A percentile compares a stretch with the other conserved stretches of the same genome.
These are phyloP conservation scores for Sialia sialis DNA, from an alignment of 2,113 vertebrate genomes.

Conservation along the genomic window DNA sequence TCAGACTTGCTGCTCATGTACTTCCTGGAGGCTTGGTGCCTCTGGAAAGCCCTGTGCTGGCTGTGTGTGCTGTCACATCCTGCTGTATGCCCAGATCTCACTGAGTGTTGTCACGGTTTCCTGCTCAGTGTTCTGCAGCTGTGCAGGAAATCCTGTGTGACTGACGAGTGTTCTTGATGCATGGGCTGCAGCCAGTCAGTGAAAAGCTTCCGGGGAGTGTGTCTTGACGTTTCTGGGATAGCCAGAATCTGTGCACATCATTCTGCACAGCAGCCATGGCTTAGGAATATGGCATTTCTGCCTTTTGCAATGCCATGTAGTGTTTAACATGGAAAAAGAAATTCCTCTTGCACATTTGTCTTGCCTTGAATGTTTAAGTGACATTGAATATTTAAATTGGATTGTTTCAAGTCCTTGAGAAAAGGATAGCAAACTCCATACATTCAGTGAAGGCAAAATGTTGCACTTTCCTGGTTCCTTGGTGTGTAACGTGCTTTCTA, in stretches of 20 bases:
- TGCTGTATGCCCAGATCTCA: background rate
- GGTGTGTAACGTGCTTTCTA: background rate
- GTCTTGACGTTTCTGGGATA: rapidly evolving
- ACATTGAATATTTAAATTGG: background rate
- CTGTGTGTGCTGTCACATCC: background rate
- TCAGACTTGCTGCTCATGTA: rapidly evolving
- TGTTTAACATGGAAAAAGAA: background rate
- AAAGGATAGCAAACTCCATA: background rate
- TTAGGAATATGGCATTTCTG: rapidly evolving
- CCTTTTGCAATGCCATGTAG: background rate
- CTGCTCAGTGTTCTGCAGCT: rapidly evolving
- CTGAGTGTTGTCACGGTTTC: background rate
- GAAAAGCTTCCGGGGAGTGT: background rate
- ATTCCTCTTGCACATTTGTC: background rate
- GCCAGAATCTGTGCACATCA: rapidly evolving
- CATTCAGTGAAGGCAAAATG: background rate
- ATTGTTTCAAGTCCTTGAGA: background rate
- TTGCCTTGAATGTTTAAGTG: background rate
- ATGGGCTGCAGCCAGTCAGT: background rate
- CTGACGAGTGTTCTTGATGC: background rate
- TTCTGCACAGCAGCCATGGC: background rate
- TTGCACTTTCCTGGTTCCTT: background rate
- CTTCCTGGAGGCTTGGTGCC: background rate
- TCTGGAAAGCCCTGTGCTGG: rapidly evolving
- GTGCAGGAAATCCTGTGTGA: rapidly evolving